Evolutionary conservation across 2,113 vertebrate species (phyloP).

Genomic region (Chlorocebus sabaeus): DNA sequence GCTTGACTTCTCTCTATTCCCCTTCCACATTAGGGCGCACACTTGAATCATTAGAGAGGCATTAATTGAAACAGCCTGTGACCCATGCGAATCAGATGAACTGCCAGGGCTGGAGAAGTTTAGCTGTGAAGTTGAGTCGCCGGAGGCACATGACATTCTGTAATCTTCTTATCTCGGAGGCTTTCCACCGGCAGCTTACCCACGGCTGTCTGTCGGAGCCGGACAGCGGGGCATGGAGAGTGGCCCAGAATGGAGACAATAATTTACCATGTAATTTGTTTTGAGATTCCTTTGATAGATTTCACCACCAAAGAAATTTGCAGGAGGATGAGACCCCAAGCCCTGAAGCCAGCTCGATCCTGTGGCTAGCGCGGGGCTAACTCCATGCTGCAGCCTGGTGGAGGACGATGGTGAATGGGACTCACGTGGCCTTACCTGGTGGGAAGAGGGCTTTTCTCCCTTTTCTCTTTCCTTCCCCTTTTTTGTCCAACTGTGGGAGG

Average conservation of each 20-base stretch:
- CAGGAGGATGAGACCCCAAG: conserved; percentile 48
- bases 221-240: conserved; percentile 61
- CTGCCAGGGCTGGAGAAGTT: conserved; percentile 45
- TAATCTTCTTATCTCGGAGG: conserved; percentile 75
- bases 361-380: background rate
- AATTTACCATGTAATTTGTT: conserved; percentile 79
- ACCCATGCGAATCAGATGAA: conserved; percentile 56
- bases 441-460: background rate
- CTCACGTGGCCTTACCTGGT: background rate
- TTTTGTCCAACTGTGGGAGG: background rate
- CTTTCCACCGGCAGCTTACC: conserved; percentile 66
- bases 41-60: conserved; percentile 68
- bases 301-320: conserved; percentile 76
- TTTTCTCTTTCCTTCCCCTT: background rate
- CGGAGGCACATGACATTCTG: conserved; percentile 66
- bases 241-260: conserved; percentile 65
- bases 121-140: conserved; percentile 63
- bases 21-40: conserved; percentile 57
- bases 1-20: background rate
- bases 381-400: background rate
- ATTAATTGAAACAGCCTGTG: conserved; percentile 71
- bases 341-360: background rate
- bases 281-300: conserved; percentile 80
- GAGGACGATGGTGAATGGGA: conserved; percentile 3
- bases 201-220: conserved; percentile 52